Conservation (phyloP, 2,113 vertebrate species). For the Penelope pileata region DNA sequence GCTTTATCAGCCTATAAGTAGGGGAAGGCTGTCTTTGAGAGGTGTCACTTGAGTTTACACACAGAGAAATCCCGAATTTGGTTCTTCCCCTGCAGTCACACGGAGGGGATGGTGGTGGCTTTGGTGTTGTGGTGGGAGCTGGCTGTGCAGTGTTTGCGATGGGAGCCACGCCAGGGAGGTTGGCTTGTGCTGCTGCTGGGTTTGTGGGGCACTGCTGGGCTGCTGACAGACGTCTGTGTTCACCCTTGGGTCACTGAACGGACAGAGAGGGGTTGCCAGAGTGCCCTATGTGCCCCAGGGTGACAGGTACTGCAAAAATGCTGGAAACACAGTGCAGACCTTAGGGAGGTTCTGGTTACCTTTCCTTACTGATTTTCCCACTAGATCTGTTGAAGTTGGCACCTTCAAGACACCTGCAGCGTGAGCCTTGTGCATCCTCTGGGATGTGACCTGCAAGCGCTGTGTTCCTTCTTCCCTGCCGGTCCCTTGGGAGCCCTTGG, state of each 20-base stretch:
- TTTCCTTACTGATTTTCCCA: background rate
- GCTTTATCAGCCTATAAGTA: background rate
- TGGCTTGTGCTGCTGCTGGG: background rate
- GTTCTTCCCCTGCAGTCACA: background rate
- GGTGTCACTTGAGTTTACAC: accelerated
- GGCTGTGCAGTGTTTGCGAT: background rate
- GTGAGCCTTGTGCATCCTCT: background rate
- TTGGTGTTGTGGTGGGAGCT: background rate
- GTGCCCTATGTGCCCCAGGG: background rate
- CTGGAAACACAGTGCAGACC: background rate
- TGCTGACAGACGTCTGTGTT: background rate
- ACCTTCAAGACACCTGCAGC: accelerated
- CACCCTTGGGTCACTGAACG: background rate
- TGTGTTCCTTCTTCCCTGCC: background rate
- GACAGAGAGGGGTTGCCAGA: background rate
- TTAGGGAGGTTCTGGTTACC: background rate
- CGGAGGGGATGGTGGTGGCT: accelerated
- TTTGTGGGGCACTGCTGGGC: background rate
- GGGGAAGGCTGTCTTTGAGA: background rate
- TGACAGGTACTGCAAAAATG: accelerated
- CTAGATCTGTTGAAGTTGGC: background rate
- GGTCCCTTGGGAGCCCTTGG: background rate
- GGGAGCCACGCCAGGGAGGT: accelerated
- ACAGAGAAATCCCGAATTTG: background rate
- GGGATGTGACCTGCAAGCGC: background rate